A percentile compares a stretch with the other conserved stretches of the same genome.
These are phyloP conservation scores for Samia ricini DNA, from an alignment of 1,140 invertebrate species.

Conservation along the genomic window DNA sequence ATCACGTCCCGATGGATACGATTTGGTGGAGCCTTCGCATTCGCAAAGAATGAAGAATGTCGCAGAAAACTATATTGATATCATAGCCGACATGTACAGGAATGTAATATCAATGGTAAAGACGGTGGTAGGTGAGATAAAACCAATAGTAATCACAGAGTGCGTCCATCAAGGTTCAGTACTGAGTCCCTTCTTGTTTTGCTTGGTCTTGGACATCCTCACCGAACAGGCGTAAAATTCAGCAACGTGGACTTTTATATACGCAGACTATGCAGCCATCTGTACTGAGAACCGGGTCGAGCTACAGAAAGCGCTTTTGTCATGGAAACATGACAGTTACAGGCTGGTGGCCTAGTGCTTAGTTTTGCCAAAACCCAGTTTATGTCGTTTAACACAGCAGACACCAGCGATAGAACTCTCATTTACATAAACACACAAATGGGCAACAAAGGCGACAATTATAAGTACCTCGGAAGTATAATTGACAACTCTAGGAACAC, in stretches of 20 bases:
- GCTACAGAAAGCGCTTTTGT: too few species aligned
- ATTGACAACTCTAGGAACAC: background rate
- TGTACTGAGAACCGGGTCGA: too few species aligned
- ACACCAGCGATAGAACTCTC: background rate
- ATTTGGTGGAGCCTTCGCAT: too few species aligned
- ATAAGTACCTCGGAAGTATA: background rate
- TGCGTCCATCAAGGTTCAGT: background rate
- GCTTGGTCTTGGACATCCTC: background rate
- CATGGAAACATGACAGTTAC: too few species aligned
- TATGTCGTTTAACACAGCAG: background rate
- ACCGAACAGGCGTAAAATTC: background rate
- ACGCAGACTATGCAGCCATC: background rate
- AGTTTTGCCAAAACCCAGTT: background rate
- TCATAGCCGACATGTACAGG: background rate
- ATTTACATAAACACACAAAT: background rate
- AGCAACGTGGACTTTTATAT: background rate
- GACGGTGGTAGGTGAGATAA: background rate
- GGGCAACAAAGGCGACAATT: background rate
- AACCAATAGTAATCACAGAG: background rate
- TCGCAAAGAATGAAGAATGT: too few species aligned
- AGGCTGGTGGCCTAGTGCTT: background rate
- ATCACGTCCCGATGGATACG: too few species aligned
- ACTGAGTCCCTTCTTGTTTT: background rate
- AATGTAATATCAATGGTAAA: background rate
- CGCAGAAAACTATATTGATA: too few species aligned